phyloP scores from a whole-genome alignment of 2,888 invertebrate genomes.

The Oithona nana region DNA sequence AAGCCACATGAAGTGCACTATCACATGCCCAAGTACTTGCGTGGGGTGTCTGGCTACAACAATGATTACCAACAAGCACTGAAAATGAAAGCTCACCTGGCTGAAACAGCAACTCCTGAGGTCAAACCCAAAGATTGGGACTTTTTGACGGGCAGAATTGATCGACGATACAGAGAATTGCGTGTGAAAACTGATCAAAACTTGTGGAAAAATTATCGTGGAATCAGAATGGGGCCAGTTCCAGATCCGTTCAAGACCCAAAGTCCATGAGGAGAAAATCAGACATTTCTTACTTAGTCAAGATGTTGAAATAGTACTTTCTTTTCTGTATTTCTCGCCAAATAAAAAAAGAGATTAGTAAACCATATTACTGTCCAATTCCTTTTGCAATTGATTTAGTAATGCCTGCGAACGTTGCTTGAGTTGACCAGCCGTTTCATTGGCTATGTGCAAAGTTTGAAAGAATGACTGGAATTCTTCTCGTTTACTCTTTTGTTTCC shows the following conservation, averaged over 20 bases:
- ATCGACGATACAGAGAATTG: not conserved
- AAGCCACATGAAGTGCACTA: slow-evolving; percentile 70
- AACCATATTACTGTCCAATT: too few species aligned
- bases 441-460: slow-evolving; percentile 7
- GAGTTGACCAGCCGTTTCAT: slow-evolving; percentile 3
- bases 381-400: not conserved
- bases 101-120: not conserved
- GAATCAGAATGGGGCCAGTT: not conserved
- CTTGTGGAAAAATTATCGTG: not conserved
- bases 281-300: not conserved
- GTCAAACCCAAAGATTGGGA: not conserved
- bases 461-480: too few species aligned
- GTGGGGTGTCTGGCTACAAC: slow-evolving; percentile 36
- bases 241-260: not conserved
- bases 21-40: slow-evolving; percentile 67
- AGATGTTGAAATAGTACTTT: not conserved
- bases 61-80: not conserved
- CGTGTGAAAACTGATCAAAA: not conserved
- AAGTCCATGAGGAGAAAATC: too few species aligned
- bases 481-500: too few species aligned
- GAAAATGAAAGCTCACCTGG: not conserved
- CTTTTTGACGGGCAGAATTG: not conserved
- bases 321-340: too few species aligned
- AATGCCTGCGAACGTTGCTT: not conserved
- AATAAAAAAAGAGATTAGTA: not conserved